Evolutionary conservation across 2,888 invertebrate genomes (phyloP), one percentile per base, ranked within the genome.

Genomic region (Lasius platythorax): DNA sequence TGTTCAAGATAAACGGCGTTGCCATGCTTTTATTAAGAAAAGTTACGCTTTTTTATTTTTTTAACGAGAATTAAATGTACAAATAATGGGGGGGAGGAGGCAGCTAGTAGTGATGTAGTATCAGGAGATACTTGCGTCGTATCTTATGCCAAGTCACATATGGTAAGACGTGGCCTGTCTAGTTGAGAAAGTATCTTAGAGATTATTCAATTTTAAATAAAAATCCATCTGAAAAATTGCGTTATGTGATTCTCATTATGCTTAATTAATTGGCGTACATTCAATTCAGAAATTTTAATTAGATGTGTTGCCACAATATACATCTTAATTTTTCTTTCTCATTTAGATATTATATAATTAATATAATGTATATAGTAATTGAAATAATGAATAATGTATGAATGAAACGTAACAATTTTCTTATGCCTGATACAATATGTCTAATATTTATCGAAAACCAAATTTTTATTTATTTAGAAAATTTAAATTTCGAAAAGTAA

Each of bases 1-100:
- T 97, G 90, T 95, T 96, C n/a, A 98, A 95, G 33, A 33, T 33
- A 33, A 33, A 33, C 2, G 33, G 33, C 2, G 23, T 23, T 23
- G 0, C 23, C 23, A 23, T 23, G 43, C 1, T 43, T 43, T 43
- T 43, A 43, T 43, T 43, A 43, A 43, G 12, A 43, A 43, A 12
- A 43, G 3, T 43, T 33, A 33, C 30, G 30, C 30, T 33, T 33
- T 33, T 33, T 33, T 0, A 3, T 33, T 33, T 43, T 43, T 43
- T 43, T 43, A 11, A 43, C 3, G 3, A 12, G 3, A 43, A 33
- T 33, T 33, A 3, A 33, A 43, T 43, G 11, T 12, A 43, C 11
- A 12, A 43, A 12, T 11, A 43, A 43, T 43, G 12, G 43, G 46
- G 23, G 23, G 0, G 23, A 23, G 23, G 23, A 23, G 23, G 23